Conservation (phyloP, 1,140 invertebrate species). For the Luehdorfia chinensis region DNA sequence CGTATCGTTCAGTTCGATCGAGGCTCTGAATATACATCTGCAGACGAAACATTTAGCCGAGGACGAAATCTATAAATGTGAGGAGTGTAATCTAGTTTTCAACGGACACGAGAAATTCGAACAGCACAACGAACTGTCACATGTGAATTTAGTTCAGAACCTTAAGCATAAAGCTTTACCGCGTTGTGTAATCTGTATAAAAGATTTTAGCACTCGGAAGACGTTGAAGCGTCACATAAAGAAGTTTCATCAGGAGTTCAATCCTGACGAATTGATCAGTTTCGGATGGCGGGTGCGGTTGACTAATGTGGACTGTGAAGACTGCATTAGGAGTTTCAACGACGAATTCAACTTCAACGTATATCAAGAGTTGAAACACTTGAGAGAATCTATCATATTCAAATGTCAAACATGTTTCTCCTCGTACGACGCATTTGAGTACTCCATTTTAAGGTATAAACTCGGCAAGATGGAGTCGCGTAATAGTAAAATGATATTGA, state of each 20-base stretch:
- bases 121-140: conserved; percentile 35
- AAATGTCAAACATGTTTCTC: conserved; percentile 41
- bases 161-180: conserved; percentile 32
- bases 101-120: conserved; percentile 50
- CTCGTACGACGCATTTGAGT: conserved; percentile 47
- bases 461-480: conserved; percentile 22
- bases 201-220: conserved; percentile 59
- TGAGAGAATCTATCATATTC: conserved; percentile 38
- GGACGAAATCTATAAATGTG: conserved; percentile 55
- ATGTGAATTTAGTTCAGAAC: conserved; percentile 20
- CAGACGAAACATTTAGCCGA: conserved; percentile 46
- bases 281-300: conserved; percentile 32
- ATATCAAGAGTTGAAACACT: conserved; percentile 37
- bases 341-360: conserved; percentile 34
- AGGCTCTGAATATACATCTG: conserved; percentile 41
- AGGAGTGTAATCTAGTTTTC: conserved; percentile 51
- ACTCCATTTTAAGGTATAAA: conserved; percentile 47
- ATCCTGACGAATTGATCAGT: conserved; percentile 44
- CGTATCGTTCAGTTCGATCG: conserved; percentile 38
- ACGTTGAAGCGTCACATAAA: conserved; percentile 57
- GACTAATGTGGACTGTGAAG: conserved; percentile 44
- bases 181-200: conserved; percentile 52
- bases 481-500: conserved; percentile 46
- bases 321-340: conserved; percentile 49
- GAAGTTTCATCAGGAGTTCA: conserved; percentile 52